Base-by-base conservation (phyloP, 2,113 vertebrate genomes). In the Apteryx owenii region DNA sequence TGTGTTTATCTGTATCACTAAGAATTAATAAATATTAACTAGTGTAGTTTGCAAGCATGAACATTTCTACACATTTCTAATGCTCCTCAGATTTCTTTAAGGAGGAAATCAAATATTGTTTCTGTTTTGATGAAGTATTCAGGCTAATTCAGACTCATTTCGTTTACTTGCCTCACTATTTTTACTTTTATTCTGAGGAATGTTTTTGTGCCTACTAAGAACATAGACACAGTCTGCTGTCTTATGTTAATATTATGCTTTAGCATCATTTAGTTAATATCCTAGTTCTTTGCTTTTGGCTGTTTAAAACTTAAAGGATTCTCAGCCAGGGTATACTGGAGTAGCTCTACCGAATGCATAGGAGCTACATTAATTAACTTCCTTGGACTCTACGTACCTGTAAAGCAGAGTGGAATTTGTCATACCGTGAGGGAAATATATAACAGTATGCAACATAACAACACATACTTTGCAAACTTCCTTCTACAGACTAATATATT, bases 101-200 rank as follows among this genome's bases (percentile, higher is more conserved):
- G 68, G 9, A 3, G 4, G 61, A 88, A 79, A 82, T 31, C 9
- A 72, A 23, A 22, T 44, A 2, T 4, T 46, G 66, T 64, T 85
- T 9, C 25, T 0, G 0, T 28, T 64, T 3, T 36, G 17, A 54
- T 85, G 56, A 78, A n/a, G 62, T 25, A 16, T 2, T 20, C 20
- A 6, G 20, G 16, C 5, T 51, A 23, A 19, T 81, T 87, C 7
- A 4, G 14, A 5, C 2, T 71, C 6, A 18, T 62, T 87, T 81
- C 1, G 10, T 76, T 60, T 65, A 38, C 23, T 31, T 65, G 3
- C 19, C 54, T 14, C 19, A 48, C 11, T 69, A 61, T 72, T 79
- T 93, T 56, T 79, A 3, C 21, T 28, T 58, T 48, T 2, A 50
- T 71, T 89, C 81, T 68, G 23, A 85, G 20, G 7, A 42, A 4